phyloP scores from a whole-genome alignment of 2,888 invertebrate genomes.

The Parthenolecanium corni region DNA sequence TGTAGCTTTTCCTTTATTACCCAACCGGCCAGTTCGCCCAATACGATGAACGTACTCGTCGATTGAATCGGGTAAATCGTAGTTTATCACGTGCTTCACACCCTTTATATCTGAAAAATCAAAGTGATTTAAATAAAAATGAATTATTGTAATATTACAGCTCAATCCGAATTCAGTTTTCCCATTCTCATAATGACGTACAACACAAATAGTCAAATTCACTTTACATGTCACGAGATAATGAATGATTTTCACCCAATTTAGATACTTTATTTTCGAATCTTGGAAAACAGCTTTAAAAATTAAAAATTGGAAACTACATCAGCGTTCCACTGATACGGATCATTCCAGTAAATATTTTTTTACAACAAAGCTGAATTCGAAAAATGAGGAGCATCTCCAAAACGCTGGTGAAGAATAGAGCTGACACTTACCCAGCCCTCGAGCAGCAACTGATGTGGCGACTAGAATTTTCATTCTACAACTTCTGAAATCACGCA shows the following conservation, averaged over 20 bases:
- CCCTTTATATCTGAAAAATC: slow-evolving; percentile 60
- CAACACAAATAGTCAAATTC: too few relatives aligned
- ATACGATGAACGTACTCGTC: slow-evolving; percentile 94
- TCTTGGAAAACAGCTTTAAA: too few relatives aligned
- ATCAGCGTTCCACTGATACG: too few relatives aligned
- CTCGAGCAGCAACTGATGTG: slow-evolving; percentile 88
- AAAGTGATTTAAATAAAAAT: not conserved
- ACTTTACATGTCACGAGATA: too few relatives aligned
- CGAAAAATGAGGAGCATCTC: not conserved
- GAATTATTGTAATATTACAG: not conserved
- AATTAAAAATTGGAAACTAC: not conserved
- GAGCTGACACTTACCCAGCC: slow-evolving; percentile 63
- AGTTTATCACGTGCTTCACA: slow-evolving; percentile 81
- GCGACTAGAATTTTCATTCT: slow-evolving; percentile 73
- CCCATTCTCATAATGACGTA: not conserved
- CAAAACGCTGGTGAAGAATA: too few relatives aligned
- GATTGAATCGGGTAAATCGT: slow-evolving; percentile 75
- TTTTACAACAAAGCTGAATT: too few relatives aligned
- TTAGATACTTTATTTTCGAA: too few relatives aligned
- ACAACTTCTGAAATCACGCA: slow-evolving; percentile 70
- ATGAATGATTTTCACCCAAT: too few relatives aligned
- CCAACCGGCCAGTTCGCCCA: slow-evolving; percentile 88
- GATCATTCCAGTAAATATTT: too few relatives aligned
- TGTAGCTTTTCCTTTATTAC: slow-evolving; percentile 74
- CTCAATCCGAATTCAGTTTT: slow-evolving; percentile 31